These are phyloP conservation scores for Brotula barbata DNA, from an alignment of 2,797 vertebrate species.

Conservation along the genomic window DNA sequence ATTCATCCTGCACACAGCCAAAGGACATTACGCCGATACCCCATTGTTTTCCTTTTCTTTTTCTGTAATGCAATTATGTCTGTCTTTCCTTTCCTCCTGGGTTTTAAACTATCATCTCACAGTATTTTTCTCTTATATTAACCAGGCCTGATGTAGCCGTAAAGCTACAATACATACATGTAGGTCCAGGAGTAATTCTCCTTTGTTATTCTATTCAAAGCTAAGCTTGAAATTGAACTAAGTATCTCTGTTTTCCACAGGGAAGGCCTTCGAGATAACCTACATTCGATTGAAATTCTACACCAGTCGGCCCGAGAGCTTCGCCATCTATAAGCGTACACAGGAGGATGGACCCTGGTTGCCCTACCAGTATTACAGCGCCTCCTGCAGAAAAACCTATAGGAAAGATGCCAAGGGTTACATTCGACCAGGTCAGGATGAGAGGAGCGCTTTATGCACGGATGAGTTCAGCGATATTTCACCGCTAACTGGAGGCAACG, in stretches of 20 bases:
- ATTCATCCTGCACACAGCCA: conserved; percentile 52
- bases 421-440: conserved; percentile 84
- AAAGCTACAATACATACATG: conserved; percentile 26
- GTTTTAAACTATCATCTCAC: conserved; percentile 37
- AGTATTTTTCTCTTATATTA: conserved; percentile 43
- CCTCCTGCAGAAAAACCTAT: conserved; percentile 87
- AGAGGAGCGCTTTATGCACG: conserved; percentile 86
- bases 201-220: conserved; percentile 31
- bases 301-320: conserved; percentile 94
- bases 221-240: conserved; percentile 26
- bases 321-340: conserved; percentile 90
- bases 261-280: conserved; percentile 94
- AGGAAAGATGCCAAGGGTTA: conserved; percentile 68
- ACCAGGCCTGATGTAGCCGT: conserved; percentile 22
- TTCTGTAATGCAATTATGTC: conserved; percentile 57
- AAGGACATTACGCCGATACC: conserved; percentile 57
- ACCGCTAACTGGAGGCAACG: conserved; percentile 90
- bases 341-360: conserved; percentile 78
- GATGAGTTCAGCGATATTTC: conserved; percentile 97
- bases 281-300: conserved; percentile 93
- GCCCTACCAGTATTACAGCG: conserved; percentile 94
- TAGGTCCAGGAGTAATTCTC: conserved; percentile 26
- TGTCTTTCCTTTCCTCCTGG: conserved; percentile 33
- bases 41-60: conserved; percentile 51
- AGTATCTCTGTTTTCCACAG: conserved; percentile 70